Evolutionary conservation across 2,888 invertebrate genomes (phyloP), one percentile per base, ranked within the genome.

Genomic region (Gymnoscelis rufifasciata): DNA sequence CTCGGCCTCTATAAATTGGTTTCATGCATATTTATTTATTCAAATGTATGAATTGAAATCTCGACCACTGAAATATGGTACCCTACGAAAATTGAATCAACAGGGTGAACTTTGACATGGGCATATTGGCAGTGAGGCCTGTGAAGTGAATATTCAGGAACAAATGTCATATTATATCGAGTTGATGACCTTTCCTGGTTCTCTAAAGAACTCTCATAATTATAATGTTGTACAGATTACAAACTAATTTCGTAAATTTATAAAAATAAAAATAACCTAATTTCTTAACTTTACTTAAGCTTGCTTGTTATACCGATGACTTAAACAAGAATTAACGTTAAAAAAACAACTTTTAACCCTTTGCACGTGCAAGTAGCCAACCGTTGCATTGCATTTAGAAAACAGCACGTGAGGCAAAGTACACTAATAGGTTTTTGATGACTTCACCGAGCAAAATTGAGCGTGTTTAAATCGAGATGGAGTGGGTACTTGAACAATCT

Each of bases 21-120:
- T 84, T 78, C 86, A 88, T 88, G 87, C 87, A 87, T 88, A 88
- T 88, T 87, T 87, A 87, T 87, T 86, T 88, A 87, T 88, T 88
- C 88, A 87, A 88, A 88, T 80, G 81, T 83, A 86, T 83, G 84
- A 84, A 84, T 87, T 87, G 87, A 87, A 84, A 86, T 84, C 83
- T 82, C 79, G 74, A 79, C 83, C 78, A 80, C 83, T 83, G 80
- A 83, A 87, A 84, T 78, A 82, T 79, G 81, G 76, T 73, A 72
- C 70, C 64, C 73, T 71, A 72, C 70, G 78, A 74, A 80, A 82
- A 83, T 83, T 82, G 79, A 83, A 83, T 83, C 80, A 78, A 75
- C 76, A 72, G 65, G 67, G 68, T 66, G 75, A 76, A 83, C 82
- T 83, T 76, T 71, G 72, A 74, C 74, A 74, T 64, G 60, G 56